Percentiles rank a stretch among this genome's conserved stretches.
Conservation (phyloP, 2,797 vertebrate species). For the Carapus acus region DNA sequence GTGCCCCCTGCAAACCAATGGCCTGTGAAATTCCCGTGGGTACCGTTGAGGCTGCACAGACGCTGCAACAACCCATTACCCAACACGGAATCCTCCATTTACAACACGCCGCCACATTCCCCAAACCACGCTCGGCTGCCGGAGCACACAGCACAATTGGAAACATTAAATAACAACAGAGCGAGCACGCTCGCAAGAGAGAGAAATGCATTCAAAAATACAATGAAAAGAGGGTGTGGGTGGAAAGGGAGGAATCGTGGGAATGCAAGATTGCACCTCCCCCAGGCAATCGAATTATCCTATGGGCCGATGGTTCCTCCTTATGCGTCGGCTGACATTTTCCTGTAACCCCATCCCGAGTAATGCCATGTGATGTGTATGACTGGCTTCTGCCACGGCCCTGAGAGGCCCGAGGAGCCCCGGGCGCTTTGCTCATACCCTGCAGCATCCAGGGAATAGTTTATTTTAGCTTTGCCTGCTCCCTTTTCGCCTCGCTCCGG, state of each 20-base stretch:
- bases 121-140: conserved; percentile 41
- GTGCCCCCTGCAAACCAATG: conserved; percentile 36
- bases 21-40: conserved; percentile 38
- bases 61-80: conserved; percentile 11
- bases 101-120: conserved; percentile 27
- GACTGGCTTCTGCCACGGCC: conserved; percentile 73
- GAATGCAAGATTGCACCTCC: conserved; percentile 75
- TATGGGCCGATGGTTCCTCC: conserved; percentile 76
- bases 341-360: conserved; percentile 74
- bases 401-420: conserved; percentile 58
- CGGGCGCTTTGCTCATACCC: conserved; percentile 56
- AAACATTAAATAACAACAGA: conserved; percentile 61
- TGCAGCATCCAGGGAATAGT: conserved; percentile 59
- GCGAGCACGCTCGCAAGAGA: no score
- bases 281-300: conserved; percentile 76
- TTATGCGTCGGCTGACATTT: conserved; percentile 76
- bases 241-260: conserved; percentile 77
- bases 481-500: conserved; percentile 37
- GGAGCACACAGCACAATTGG: conserved; percentile 51
- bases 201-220: conserved; percentile 61
- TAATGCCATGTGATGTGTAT: conserved; percentile 78
- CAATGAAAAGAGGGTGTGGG: conserved; percentile 73
- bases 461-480: conserved; percentile 65
- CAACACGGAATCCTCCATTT: conserved; percentile 29
- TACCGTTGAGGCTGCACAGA: conserved; percentile 10